These are phyloP conservation scores for Phrixothrix hirtus DNA, from an alignment of 2,888 invertebrate species.

Conservation along the genomic window DNA sequence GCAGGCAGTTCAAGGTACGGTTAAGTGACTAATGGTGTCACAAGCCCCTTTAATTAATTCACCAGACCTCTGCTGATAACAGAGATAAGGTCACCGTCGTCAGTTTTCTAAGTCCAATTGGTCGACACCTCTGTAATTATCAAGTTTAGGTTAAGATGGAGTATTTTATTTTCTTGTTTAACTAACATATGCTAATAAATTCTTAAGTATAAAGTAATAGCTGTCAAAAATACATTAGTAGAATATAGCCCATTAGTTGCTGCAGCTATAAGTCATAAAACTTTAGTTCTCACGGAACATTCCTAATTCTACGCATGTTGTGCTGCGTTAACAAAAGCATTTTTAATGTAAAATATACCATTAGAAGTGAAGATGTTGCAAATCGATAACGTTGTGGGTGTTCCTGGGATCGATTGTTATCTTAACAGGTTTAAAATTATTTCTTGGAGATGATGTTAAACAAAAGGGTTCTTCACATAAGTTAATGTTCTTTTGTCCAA, in stretches of 20 bases:
- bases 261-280: too few species aligned
- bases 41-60: conserved; percentile 53
- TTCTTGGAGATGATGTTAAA: conserved; percentile 14
- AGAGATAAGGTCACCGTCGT: conserved; percentile 49
- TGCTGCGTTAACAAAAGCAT: too few species aligned
- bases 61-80: conserved; percentile 51
- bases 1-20: conserved; percentile 47
- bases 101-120: conserved; percentile 36
- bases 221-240: conserved; percentile 4
- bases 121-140: conserved; percentile 34
- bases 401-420: conserved; percentile 22
- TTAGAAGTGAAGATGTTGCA: not conserved
- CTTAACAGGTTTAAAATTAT: conserved; percentile 22
- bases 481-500: conserved; percentile 14
- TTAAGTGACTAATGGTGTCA: conserved; percentile 55
- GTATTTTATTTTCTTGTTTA: conserved; percentile 12
- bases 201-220: not conserved
- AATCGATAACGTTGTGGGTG: conserved; percentile 26
- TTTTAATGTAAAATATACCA: not conserved
- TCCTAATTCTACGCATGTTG: too few species aligned
- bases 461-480: conserved; percentile 13
- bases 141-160: conserved; percentile 18
- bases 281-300: too few species aligned
- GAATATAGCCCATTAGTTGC: too few species aligned
- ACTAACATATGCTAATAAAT: conserved; percentile 8